Evolutionary conservation across 2,888 invertebrate species (phyloP).

Genomic region (Salticus scenicus): DNA sequence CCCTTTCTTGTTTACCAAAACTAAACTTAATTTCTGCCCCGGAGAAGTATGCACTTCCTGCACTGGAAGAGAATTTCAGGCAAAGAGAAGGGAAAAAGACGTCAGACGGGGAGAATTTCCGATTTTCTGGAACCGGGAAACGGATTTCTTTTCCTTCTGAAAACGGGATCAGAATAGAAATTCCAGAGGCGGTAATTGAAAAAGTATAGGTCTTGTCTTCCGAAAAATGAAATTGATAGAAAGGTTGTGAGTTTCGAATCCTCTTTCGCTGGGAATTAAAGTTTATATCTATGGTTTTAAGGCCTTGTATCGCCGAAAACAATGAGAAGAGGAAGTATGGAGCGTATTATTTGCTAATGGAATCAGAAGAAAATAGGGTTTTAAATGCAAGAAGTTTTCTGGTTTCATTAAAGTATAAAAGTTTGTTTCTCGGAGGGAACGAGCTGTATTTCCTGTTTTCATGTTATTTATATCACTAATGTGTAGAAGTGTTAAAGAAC

Average conservation of each 20-base stretch:
- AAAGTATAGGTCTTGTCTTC: background rate
- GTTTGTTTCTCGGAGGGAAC: background rate
- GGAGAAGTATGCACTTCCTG: background rate
- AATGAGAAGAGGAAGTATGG: background rate
- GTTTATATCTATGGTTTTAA: too few species aligned
- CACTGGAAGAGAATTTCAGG: background rate
- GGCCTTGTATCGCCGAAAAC: background rate
- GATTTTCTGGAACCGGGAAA: background rate
- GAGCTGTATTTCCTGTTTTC: background rate
- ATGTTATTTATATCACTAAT: background rate
- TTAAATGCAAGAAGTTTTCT: background rate
- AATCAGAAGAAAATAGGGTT: background rate
- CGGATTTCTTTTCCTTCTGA: background rate
- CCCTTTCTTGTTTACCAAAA: background rate
- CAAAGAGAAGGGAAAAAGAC: background rate
- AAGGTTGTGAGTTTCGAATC: background rate
- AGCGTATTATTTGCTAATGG: background rate
- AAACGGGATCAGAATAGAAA: background rate
- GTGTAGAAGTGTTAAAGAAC: too few species aligned
- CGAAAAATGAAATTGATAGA: background rate
- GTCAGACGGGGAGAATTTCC: background rate
- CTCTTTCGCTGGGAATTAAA: too few species aligned
- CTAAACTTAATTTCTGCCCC: background rate
- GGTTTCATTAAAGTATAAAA: background rate
- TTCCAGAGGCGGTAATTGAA: background rate